phyloP scores from a whole-genome alignment of 2,888 invertebrate species.

The Drosophila quinaria region DNA sequence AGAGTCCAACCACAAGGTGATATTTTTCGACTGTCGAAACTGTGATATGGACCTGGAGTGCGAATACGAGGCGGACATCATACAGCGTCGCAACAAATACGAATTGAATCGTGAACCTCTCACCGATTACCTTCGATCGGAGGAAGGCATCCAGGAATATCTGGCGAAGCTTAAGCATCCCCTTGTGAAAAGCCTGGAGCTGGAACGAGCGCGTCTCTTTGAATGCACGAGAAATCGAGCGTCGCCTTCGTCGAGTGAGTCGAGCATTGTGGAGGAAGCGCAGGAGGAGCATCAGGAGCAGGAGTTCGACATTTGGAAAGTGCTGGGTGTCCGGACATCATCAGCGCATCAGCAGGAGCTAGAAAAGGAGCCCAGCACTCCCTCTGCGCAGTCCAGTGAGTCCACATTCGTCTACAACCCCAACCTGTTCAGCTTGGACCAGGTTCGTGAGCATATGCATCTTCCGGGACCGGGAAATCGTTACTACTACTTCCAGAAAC shows the following conservation, averaged over 20 bases:
- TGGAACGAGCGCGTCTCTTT: neutral
- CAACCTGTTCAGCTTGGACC: conserved; percentile 58
- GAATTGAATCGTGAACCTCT: conserved; percentile 52
- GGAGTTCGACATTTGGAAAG: conserved; percentile 61
- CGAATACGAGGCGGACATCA: conserved; percentile 72
- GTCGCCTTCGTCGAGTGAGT: neutral
- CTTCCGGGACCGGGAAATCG: conserved; percentile 70
- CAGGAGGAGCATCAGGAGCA: conserved; percentile 39
- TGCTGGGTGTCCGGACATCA: conserved; percentile 21
- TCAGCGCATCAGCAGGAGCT: neutral
- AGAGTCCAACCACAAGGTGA: conserved; percentile 57
- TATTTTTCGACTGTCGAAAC: conserved; percentile 66
- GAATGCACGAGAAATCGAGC: conserved; percentile 45
- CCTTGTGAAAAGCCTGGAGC: conserved; percentile 30
- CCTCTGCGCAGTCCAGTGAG: neutral
- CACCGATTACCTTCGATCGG: conserved; percentile 56
- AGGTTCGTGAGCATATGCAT: conserved; percentile 66
- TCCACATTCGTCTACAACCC: conserved; percentile 59
- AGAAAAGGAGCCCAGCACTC: neutral
- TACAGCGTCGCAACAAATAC: conserved; percentile 76
- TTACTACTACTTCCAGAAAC: conserved; percentile 48
- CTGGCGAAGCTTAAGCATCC: conserved; percentile 63
- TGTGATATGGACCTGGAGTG: conserved; percentile 70
- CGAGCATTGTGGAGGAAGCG: conserved; percentile 9
- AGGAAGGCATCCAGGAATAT: conserved; percentile 58